These are phyloP conservation scores for Erpornis zantholeuca DNA, from an alignment of 2,113 vertebrate species.

Conservation along the genomic window DNA sequence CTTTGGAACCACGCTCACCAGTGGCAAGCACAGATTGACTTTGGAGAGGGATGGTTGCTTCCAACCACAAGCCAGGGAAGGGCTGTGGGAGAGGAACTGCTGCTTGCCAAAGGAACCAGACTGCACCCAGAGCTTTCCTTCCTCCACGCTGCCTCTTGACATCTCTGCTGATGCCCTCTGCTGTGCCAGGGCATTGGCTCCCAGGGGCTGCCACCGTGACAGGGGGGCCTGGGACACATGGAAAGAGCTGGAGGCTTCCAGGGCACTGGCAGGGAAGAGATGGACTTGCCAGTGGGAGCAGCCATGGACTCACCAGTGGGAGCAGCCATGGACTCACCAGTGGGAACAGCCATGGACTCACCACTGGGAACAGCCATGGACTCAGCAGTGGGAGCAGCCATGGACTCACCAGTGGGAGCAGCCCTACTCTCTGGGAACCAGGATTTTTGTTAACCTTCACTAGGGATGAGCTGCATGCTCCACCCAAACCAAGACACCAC, in stretches of 20 bases:
- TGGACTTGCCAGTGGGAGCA: rapidly evolving
- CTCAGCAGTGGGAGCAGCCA: no score
- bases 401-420: no score
- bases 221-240: background rate
- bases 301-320: no score
- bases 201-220: background rate
- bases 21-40: background rate
- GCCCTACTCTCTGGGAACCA: background rate
- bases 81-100: background rate
- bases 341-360: no score
- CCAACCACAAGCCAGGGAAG: background rate
- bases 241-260: background rate
- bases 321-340: no score
- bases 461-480: rapidly evolving
- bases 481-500: background rate
- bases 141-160: background rate
- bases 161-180: background rate
- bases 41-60: background rate
- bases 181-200: background rate
- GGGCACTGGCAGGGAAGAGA: no score
- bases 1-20: rapidly evolving
- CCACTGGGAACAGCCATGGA: no score
- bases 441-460: background rate
- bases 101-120: background rate
- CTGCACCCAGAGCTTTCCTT: background rate